phyloP scores from a whole-genome alignment of 2,113 vertebrate genomes.

The Marmota monax region DNA sequence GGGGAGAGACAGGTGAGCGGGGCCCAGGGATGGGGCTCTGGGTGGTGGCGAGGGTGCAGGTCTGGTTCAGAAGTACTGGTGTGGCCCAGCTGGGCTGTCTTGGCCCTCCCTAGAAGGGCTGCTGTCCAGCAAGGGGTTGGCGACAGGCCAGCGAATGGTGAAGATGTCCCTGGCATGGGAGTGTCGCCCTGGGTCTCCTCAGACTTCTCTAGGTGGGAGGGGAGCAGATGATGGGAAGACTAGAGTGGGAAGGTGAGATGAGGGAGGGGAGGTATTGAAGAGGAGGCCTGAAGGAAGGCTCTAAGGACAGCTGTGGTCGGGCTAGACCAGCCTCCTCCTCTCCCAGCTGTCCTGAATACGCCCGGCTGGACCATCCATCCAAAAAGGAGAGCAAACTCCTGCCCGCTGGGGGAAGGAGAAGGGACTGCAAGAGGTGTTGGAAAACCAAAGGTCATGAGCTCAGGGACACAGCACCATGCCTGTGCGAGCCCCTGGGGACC shows the following conservation, averaged over 20 bases:
- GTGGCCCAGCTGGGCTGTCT: neutral
- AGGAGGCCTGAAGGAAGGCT: neutral
- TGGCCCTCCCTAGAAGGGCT: neutral
- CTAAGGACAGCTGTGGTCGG: neutral
- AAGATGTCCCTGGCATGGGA: neutral
- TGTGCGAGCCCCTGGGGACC: neutral
- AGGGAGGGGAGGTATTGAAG: neutral
- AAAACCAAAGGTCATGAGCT: neutral
- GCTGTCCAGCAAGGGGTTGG: neutral
- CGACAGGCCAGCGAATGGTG: neutral
- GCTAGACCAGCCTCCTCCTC: neutral
- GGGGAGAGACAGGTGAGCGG: conserved; percentile 91
- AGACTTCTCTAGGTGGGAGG: neutral
- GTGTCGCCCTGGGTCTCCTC: neutral
- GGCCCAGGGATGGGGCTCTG: neutral
- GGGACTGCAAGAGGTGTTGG: neutral
- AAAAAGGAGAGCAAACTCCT: neutral
- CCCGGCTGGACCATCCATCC: neutral
- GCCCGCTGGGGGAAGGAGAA: neutral
- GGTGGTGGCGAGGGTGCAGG: neutral
- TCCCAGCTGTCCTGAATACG: neutral
- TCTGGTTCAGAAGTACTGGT: neutral
- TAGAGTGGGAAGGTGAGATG: neutral
- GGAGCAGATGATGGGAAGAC: too few relatives aligned
- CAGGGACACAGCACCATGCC: too few relatives aligned